Percentiles rank a stretch among this genome's conserved stretches.
phyloP scores from a whole-genome alignment of 2,797 vertebrate genomes.

The Chiloscyllium punctatum region DNA sequence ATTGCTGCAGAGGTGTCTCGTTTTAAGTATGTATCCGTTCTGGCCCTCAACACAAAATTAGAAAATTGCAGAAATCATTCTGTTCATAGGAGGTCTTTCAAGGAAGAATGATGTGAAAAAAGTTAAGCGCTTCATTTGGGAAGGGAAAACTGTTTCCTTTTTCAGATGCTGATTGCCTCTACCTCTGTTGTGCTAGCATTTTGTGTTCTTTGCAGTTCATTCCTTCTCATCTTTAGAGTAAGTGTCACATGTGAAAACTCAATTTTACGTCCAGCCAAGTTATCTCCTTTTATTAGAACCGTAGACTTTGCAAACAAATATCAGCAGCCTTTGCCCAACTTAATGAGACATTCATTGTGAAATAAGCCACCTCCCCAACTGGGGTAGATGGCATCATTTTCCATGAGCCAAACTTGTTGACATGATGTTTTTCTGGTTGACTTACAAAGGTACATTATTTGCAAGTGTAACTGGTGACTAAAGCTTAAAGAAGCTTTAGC shows the following conservation, averaged over 20 bases:
- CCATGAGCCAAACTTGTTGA: background rate
- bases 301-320: background rate
- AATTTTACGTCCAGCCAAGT: background rate
- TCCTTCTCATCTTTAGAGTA: background rate
- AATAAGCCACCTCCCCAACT: background rate
- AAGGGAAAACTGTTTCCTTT: background rate
- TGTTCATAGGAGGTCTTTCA: background rate
- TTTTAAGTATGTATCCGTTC: background rate
- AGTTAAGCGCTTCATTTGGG: background rate
- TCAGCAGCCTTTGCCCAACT: background rate
- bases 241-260: background rate
- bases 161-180: background rate
- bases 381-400: background rate
- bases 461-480: background rate
- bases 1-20: background rate
- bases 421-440: background rate
- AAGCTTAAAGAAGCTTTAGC: too few relatives aligned
- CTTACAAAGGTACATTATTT: background rate
- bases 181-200: background rate
- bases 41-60: background rate
- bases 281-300: background rate
- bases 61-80: background rate
- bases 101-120: background rate
- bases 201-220: background rate
- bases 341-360: background rate